A percentile compares a stretch with the other conserved stretches of the same genome.
Evolutionary conservation across 92 coral and sea anemone genomes (phyloP).

Genomic region (Heteractis magnifica): DNA sequence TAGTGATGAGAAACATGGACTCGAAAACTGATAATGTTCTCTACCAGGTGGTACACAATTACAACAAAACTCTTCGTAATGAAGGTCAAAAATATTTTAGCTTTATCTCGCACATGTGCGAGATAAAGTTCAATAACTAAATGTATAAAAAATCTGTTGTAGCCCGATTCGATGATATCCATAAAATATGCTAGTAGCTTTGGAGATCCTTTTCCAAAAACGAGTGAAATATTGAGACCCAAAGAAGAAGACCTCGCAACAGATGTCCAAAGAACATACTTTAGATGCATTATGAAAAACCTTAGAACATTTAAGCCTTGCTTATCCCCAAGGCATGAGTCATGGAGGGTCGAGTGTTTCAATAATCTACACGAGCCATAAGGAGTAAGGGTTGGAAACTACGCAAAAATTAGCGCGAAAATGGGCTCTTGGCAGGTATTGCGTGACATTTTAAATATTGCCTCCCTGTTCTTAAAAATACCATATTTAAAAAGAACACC

Average conservation of each 20-base stretch:
- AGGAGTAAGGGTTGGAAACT: background rate
- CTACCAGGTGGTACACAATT: background rate
- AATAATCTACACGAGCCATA: background rate
- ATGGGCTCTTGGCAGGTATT: no score
- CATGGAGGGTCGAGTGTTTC: background rate
- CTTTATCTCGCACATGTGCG: background rate
- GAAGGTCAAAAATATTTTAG: background rate
- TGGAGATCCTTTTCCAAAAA: background rate
- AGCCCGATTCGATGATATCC: background rate
- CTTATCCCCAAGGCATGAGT: constrained; percentile 5
- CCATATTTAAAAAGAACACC: no score
- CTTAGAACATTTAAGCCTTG: background rate
- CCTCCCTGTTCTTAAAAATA: no score
- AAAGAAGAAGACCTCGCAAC: background rate
- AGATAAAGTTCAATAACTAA: background rate
- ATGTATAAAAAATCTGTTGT: background rate
- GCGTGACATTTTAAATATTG: no score
- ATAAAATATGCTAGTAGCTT: background rate
- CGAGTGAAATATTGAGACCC: background rate
- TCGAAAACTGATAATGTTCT: background rate
- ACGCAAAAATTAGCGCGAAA: background rate
- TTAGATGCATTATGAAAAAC: background rate
- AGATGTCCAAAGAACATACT: background rate
- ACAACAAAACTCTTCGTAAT: background rate
- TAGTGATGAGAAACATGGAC: background rate